These are phyloP conservation scores for Siderastrea siderea DNA, from an alignment of 92 coral and sea anemone genomes.

Conservation along the genomic window DNA sequence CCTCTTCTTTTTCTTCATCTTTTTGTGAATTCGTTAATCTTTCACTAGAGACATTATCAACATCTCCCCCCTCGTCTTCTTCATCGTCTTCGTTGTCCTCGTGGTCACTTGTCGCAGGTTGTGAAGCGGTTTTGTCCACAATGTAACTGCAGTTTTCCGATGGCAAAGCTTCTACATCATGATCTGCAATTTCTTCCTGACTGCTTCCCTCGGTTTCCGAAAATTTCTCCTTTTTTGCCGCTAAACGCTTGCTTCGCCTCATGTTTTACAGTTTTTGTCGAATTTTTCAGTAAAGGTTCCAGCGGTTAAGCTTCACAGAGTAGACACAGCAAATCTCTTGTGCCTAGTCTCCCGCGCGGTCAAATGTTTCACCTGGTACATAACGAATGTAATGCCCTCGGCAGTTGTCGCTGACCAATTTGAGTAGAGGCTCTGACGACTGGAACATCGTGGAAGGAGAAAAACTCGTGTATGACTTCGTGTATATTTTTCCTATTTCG, in stretches of 20 bases:
- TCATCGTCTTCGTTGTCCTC: neutral
- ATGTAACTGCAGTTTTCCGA: slow-evolving; percentile 35
- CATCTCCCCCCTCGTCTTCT: neutral
- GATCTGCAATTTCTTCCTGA: slow-evolving; percentile 29
- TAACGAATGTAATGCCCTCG: neutral
- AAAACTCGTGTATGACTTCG: neutral
- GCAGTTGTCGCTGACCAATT: neutral
- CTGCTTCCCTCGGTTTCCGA: slow-evolving; percentile 35
- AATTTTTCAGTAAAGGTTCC: neutral
- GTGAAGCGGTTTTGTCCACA: slow-evolving; percentile 18
- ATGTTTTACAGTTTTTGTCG: neutral
- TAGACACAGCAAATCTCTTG: neutral
- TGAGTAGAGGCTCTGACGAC: neutral
- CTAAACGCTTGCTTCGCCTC: slow-evolving; percentile 57
- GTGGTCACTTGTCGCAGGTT: neutral
- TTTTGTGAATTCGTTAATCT: slow-evolving; percentile 19
- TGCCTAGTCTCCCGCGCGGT: neutral
- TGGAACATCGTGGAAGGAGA: neutral
- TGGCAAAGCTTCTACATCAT: slow-evolving; percentile 35
- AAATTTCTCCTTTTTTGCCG: slow-evolving; percentile 26
- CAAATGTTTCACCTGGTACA: no score
- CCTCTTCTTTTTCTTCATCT: slow-evolving; percentile 26
- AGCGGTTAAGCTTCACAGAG: neutral
- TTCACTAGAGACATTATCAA: neutral
- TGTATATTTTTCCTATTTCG: neutral